These are phyloP conservation scores for Coracopsis vasa DNA, from an alignment of 2,113 vertebrate genomes.

Conservation along the genomic window DNA sequence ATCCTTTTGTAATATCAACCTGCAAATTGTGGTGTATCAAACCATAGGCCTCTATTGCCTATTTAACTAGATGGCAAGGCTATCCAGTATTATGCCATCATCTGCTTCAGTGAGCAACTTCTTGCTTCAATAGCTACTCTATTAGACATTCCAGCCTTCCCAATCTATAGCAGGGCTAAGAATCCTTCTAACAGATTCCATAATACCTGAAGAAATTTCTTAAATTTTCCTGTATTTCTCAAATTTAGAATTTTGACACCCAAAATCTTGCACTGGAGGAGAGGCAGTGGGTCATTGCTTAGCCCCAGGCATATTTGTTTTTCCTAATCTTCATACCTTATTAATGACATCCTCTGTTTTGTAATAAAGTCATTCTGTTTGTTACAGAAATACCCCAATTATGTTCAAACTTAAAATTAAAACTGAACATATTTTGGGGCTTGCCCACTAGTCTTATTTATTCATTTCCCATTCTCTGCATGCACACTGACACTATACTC, in stretches of 20 bases:
- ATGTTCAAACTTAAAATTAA: neutral
- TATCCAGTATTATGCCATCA: neutral
- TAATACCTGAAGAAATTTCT: neutral
- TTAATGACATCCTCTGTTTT: neutral
- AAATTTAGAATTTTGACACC: neutral
- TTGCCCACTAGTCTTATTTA: neutral
- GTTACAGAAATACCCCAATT: neutral
- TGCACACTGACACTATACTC: neutral
- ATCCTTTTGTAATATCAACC: neutral
- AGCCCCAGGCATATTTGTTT: neutral
- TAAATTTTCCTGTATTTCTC: neutral
- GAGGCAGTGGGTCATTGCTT: neutral
- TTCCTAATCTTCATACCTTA: neutral
- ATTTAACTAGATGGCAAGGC: neutral
- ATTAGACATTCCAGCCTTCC: neutral
- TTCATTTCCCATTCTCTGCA: neutral
- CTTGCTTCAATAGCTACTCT: neutral
- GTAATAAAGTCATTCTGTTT: neutral
- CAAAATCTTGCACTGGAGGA: neutral
- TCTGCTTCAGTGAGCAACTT: neutral
- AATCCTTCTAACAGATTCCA: neutral
- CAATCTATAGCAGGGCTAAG: neutral
- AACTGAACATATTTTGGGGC: neutral
- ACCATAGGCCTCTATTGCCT: neutral
- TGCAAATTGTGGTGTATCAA: neutral